Conservation (phyloP, 2,113 vertebrate species). For the Antechinus stuartii region DNA sequence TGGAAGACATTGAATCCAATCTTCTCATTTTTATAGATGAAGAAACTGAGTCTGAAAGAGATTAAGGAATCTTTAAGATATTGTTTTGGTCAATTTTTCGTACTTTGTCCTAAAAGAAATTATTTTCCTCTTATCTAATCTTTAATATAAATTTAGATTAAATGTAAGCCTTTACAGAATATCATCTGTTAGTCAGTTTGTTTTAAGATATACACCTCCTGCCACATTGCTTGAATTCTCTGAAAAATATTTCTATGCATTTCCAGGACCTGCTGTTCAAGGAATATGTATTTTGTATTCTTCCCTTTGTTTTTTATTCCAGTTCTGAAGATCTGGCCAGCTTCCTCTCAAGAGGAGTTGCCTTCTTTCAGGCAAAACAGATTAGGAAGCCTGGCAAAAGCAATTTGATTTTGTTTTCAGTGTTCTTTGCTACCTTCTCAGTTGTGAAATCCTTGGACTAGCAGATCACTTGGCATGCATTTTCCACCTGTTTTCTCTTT, state of each 20-base stretch:
- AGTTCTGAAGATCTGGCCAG: conserved; percentile 25
- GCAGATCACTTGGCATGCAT: conserved; percentile 45
- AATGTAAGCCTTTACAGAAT: conserved; percentile 55
- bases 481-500: conserved; percentile 73
- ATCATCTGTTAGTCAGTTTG: conserved; percentile 63
- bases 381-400: conserved; percentile 24
- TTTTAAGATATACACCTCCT: conserved; percentile 68
- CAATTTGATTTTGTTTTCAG: conserved; percentile 56
- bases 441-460: conserved; percentile 67
- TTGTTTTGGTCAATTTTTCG: conserved; percentile 55
- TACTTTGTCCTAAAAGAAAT: conserved; percentile 40
- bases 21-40: neutral
- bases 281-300: conserved; percentile 29
- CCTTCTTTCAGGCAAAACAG: conserved; percentile 29
- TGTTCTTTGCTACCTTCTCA: conserved; percentile 54
- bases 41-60: neutral
- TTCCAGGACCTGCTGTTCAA: conserved; percentile 51
- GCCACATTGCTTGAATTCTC: conserved; percentile 54
- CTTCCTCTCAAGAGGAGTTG: conserved; percentile 39
- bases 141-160: conserved; percentile 62
- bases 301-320: conserved; percentile 20
- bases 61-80: conserved; percentile 12
- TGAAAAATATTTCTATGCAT: conserved; percentile 50
- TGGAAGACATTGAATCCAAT: neutral
- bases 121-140: conserved; percentile 73